Evolutionary conservation across 2,113 vertebrate genomes (phyloP), one percentile per base, ranked within the genome.

Genomic region (Excalfactoria chinensis): DNA sequence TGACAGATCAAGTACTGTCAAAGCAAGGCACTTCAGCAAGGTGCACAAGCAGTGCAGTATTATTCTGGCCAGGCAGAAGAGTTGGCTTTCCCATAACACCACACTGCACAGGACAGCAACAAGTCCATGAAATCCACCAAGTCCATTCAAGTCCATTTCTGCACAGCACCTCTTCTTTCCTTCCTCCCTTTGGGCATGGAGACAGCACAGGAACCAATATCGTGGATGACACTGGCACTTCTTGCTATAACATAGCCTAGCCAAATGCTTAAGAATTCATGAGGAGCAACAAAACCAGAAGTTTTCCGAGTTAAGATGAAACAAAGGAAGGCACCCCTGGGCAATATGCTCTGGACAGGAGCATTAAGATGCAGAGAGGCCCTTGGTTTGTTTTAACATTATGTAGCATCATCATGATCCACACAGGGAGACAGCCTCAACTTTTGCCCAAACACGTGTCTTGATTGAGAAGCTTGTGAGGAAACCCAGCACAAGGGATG

Each of bases 141-240:
- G 28, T 32, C 55, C 7, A 2, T 32, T 68, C 3, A 1, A 77
- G 56, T 19, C 43, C 28, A 0, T 2, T 28, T 34, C 48, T 26
- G 9, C 53, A 63, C 0, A 3, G 35, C 11, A 85, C 37, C 62
- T 75, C 41, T 63, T 46, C 53, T 30, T 14, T 23, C 6, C 35
- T 55, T 44, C 32, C 32, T 72, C 26, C 14, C 23, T 53, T 59
- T 1, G 11, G 44, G 7, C 51, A 48, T 2, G 15, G 23, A 59
- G 37, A 44, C 9, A 5, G n/a, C 3, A 6, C 22, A 59, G n/a
- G 9, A 56, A 43, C 30, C 53, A 63, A 11, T 35, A 19, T 56
- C 3, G 4, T 1, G 3, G 25, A 34, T 58, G 55, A 72, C 35
- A 17, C 11, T 6, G 6, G 32, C 6, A 11, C 44, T 37, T 21